Base-by-base conservation (phyloP, 2,113 vertebrate species). In the Pomatorhinus ruficollis region DNA sequence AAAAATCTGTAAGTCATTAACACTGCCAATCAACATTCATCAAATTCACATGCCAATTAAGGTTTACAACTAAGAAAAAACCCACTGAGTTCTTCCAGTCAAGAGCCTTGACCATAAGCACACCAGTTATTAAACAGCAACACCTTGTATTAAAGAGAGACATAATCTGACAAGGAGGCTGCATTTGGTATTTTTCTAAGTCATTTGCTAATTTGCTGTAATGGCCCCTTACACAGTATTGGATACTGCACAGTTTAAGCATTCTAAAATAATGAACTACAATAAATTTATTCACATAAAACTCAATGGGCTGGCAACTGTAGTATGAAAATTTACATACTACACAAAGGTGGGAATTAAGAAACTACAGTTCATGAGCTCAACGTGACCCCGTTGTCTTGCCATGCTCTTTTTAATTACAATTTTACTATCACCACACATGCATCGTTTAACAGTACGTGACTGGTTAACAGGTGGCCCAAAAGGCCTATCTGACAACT, bases 81-180 rank as follows among this genome's bases (percentile, higher is more conserved):
- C 6, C 0, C 27, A 63, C 16, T 15, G 2, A 77, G 24, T 20
- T 72, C 17, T 23, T 65, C 31, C 11, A 15, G 22, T 6, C 17
- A 30, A 21, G 14, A 53, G 37, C n/a, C 13, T 65, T 57, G 80
- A 35, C 42, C 27, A 49, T 17, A 79, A 74, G 18, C 56, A 69
- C 2, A 16, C 3, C 27, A 37, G 24, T 18, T 30, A 85, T 5
- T 37, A 57, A 66, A 57, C 8, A 80, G 12, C 10, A 69, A 64
- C 0, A 4, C 19, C 28, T 27, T 28, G 12, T 33, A 69, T 28
- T 35, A 60, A 66, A 65, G 7, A 78, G 7, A 66, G 33, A 28
- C 11, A 50, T 13, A 31, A 75, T 10, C 35, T 0, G 0, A 15
- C 7, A 56, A 65, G 6, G 9, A 57, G 24, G 15, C n/a, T 49